These are phyloP conservation scores for Aporrectodea caliginosa DNA, from an alignment of 1,140 invertebrate genomes.

Conservation along the genomic window DNA sequence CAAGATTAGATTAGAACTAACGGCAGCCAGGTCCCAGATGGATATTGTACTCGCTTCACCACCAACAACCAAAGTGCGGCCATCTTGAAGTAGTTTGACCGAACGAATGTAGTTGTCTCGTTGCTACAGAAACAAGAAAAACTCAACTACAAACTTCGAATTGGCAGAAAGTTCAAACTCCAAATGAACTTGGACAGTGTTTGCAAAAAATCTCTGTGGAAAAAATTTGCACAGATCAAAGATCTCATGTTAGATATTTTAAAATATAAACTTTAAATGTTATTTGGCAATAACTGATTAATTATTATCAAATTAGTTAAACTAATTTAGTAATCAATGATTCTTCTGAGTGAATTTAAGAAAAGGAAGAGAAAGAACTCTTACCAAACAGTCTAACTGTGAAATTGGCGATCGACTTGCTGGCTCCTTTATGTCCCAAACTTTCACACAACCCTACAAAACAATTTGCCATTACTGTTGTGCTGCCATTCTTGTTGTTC, in stretches of 20 bases:
- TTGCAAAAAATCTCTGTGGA: too few species aligned
- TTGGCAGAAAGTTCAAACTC: too few species aligned
- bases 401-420: slow-evolving; percentile 79
- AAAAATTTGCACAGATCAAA: too few species aligned
- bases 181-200: too few species aligned
- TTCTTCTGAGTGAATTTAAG: neutral
- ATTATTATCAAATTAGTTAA: neutral
- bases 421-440: slow-evolving; percentile 77
- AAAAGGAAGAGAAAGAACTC: slow-evolving; percentile 39
- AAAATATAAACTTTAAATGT: neutral
- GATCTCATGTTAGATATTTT: neutral
- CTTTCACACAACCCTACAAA: slow-evolving; percentile 83
- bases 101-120: slow-evolving; percentile 95
- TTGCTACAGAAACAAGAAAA: too few species aligned
- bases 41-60: slow-evolving; percentile 92
- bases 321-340: neutral
- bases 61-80: slow-evolving; percentile 90
- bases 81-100: slow-evolving; percentile 93
- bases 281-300: neutral
- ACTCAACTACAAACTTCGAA: too few species aligned
- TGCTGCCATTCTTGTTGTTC: too few species aligned
- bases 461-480: too few species aligned
- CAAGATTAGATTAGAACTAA: too few species aligned
- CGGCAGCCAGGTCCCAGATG: slow-evolving; percentile 86
- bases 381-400: slow-evolving; percentile 85